Conservation (phyloP, 2,888 invertebrate species). For the Synanthedon andrenaeformis region DNA sequence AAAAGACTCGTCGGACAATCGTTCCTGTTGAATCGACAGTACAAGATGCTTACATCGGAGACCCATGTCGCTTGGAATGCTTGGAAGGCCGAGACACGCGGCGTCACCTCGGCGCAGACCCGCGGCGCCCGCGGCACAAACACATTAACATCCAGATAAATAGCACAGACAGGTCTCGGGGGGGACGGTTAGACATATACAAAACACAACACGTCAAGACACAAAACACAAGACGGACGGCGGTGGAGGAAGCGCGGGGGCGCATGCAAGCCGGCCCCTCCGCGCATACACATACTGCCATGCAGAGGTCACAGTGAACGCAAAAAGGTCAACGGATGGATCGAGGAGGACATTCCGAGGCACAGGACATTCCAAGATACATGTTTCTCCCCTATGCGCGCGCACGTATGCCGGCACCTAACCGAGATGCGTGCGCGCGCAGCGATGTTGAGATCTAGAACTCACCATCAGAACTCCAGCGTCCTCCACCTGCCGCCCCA, state of each 20-base stretch:
- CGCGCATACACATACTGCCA: conserved; percentile 50
- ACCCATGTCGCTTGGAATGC: conserved; percentile 72
- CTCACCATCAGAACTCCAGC: conserved; percentile 42
- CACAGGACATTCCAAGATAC: conserved; percentile 73
- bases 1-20: conserved; percentile 17
- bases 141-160: conserved; percentile 48
- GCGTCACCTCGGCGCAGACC: conserved; percentile 37
- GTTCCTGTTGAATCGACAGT: conserved; percentile 23
- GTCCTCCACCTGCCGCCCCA: neutral
- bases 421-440: conserved; percentile 50
- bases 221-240: conserved; percentile 63
- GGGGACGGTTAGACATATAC: conserved; percentile 49
- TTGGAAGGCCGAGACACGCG: conserved; percentile 53
- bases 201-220: conserved; percentile 67
- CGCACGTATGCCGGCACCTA: conserved; percentile 37
- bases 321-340: conserved; percentile 54
- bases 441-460: conserved; percentile 72
- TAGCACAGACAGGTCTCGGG: conserved; percentile 40
- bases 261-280: conserved; percentile 56
- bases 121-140: conserved; percentile 29
- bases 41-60: conserved; percentile 47
- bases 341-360: conserved; percentile 72
- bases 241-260: conserved; percentile 33
- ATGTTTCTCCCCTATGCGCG: conserved; percentile 69
- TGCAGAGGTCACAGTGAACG: conserved; percentile 60